Conservation (phyloP, 2,888 invertebrate genomes). For the Caenorhabditis doughertyi region DNA sequence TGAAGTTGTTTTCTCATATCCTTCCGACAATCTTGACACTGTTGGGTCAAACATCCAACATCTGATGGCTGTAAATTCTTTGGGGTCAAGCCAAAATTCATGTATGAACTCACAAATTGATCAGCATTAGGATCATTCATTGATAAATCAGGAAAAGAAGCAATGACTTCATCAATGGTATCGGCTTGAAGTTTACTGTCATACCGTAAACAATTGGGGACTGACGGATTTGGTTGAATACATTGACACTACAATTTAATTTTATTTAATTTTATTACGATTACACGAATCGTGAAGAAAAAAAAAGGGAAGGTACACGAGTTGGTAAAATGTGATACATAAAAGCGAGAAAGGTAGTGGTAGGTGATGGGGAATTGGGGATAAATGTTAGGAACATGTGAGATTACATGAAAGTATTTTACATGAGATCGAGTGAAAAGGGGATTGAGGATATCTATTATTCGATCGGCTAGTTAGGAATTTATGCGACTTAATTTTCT, state of each 20-base stretch:
- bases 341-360: no score
- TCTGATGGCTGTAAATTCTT: slow-evolving; percentile 19
- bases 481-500: no score
- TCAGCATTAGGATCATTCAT: slow-evolving; percentile 38
- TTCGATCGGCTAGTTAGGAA: no score
- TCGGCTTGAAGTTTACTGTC: slow-evolving; percentile 69
- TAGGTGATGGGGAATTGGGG: no score
- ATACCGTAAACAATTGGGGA: slow-evolving; percentile 58
- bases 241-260: slow-evolving; percentile 58
- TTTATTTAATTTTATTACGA: no score
- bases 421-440: no score
- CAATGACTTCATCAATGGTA: slow-evolving; percentile 75
- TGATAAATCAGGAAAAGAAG: slow-evolving; percentile 72
- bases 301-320: neutral
- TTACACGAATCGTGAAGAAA: no score
- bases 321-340: no score
- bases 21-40: slow-evolving; percentile 62
- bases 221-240: slow-evolving; percentile 24
- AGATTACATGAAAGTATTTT: no score
- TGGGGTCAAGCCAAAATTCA: neutral
- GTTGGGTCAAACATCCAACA: slow-evolving; percentile 51
- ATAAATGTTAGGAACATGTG: no score
- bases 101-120: neutral
- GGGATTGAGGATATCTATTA: no score
- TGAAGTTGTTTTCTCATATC: slow-evolving; percentile 53